These are phyloP conservation scores for Oceanodroma tethys DNA, from an alignment of 2,113 vertebrate genomes.

Conservation along the genomic window DNA sequence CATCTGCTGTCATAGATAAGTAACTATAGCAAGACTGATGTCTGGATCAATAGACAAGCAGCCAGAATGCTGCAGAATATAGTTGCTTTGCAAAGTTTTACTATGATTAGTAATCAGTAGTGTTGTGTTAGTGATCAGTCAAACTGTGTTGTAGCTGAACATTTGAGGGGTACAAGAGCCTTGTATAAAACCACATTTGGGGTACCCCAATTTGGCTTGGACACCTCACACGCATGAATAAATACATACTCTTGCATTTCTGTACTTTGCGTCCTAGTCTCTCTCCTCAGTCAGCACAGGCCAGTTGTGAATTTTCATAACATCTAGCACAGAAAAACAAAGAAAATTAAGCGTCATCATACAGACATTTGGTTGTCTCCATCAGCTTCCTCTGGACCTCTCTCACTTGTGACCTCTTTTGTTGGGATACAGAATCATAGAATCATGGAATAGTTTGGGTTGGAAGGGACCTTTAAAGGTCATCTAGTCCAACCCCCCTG, in stretches of 20 bases:
- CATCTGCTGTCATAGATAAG: background rate
- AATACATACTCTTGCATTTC: background rate
- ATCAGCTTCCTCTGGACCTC: background rate
- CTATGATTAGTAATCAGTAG: background rate
- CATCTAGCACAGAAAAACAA: background rate
- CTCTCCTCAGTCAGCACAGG: fast-evolving
- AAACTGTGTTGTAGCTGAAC: background rate
- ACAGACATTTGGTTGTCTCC: background rate
- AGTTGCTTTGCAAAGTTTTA: background rate
- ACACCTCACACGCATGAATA: background rate
- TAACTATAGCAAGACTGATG: background rate
- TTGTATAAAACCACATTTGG: background rate
- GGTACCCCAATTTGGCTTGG: background rate
- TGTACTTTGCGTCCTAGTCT: background rate
- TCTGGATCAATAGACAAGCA: background rate
- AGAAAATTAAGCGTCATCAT: background rate
- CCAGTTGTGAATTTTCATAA: background rate
- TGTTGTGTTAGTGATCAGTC: background rate
- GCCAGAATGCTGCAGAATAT: background rate
- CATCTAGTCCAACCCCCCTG: background rate
- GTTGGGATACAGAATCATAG: background rate
- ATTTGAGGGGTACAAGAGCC: background rate
- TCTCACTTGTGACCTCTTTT: background rate
- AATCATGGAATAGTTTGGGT: background rate
- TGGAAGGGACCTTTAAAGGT: background rate